A percentile compares a stretch with the other conserved stretches of the same genome.
These are phyloP conservation scores for Drosophila auraria DNA, from an alignment of 1,140 invertebrate genomes.

Conservation along the genomic window DNA sequence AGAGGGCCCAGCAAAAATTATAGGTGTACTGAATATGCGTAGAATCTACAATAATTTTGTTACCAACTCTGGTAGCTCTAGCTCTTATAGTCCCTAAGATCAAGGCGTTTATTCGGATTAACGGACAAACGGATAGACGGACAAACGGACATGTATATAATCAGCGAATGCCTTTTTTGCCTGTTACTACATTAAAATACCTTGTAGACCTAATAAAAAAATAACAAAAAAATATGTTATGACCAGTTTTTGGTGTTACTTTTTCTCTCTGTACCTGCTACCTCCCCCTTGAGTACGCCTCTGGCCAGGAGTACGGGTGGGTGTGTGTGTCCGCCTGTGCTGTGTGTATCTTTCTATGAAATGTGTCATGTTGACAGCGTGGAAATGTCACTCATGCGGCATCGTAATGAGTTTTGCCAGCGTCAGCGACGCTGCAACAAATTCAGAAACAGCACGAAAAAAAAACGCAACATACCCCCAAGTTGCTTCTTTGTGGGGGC, in stretches of 20 bases:
- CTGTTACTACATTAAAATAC: neutral
- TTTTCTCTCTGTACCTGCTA: neutral
- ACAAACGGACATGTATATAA: neutral
- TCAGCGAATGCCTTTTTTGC: no score
- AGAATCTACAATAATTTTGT: neutral
- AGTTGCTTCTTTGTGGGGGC: constrained; percentile 2
- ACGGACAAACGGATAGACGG: neutral
- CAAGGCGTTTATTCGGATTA: neutral
- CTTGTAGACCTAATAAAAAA: neutral
- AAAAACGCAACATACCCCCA: neutral
- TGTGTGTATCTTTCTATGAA: constrained; percentile 64
- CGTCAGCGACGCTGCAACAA: constrained; percentile 35
- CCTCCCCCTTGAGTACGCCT: neutral
- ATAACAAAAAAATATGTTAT: neutral
- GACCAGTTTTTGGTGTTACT: no score
- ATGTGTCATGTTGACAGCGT: constrained; percentile 81
- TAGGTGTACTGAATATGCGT: accelerated
- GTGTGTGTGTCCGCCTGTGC: constrained; percentile 12
- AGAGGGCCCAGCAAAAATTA: neutral
- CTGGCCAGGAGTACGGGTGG: neutral
- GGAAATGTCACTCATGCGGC: constrained; percentile 80
- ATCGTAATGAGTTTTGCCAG: constrained; percentile 78
- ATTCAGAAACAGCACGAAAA: constrained; percentile 6
- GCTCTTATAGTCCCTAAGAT: neutral
- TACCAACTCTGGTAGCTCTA: neutral